A percentile compares a stretch with the other conserved stretches of the same genome.
phyloP scores from a whole-genome alignment of 2,888 invertebrate genomes.

The Sipha maydis region DNA sequence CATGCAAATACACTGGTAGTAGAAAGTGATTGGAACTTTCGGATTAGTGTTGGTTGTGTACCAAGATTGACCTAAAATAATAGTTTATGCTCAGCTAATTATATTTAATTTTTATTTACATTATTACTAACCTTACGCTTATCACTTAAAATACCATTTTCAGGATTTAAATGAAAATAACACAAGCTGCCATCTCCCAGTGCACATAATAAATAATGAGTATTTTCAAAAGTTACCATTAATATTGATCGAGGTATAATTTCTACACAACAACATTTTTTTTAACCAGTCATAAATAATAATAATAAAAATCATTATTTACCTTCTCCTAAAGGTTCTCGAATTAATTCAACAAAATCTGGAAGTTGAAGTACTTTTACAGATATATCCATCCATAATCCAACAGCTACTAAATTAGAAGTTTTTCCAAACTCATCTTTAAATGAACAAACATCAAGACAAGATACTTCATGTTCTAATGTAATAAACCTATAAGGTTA shows the following conservation, averaged over 20 bases:
- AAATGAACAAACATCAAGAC: constrained; percentile 75
- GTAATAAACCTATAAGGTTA: constrained; percentile 72
- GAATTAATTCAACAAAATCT: constrained; percentile 81
- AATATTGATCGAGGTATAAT: constrained; percentile 96
- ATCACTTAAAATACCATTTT: constrained; percentile 80
- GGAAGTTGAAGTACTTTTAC: constrained; percentile 87
- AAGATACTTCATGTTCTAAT: constrained; percentile 94
- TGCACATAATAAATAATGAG: constrained; percentile 84
- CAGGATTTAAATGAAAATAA: constrained; percentile 87
- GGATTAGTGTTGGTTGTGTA: constrained; percentile 94
- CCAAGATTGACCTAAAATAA: constrained; percentile 82
- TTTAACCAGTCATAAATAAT: neutral
- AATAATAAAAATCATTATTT: constrained; percentile 61
- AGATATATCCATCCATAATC: constrained; percentile 97
- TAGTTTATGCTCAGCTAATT: neutral
- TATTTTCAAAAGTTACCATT: constrained; percentile 91
- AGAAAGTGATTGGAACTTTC: constrained; percentile 87
- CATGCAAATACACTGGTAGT: constrained; percentile 99
- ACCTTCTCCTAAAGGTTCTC: constrained; percentile 89
- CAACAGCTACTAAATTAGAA: constrained; percentile 86
- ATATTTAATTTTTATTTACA: neutral
- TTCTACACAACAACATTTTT: constrained; percentile 71
- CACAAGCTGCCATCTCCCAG: constrained; percentile 98
- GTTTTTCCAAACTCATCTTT: constrained; percentile 69
- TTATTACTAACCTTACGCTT: constrained; percentile 77